Conservation (phyloP, 2,113 vertebrate genomes). For the Cephalopterus ornatus region DNA sequence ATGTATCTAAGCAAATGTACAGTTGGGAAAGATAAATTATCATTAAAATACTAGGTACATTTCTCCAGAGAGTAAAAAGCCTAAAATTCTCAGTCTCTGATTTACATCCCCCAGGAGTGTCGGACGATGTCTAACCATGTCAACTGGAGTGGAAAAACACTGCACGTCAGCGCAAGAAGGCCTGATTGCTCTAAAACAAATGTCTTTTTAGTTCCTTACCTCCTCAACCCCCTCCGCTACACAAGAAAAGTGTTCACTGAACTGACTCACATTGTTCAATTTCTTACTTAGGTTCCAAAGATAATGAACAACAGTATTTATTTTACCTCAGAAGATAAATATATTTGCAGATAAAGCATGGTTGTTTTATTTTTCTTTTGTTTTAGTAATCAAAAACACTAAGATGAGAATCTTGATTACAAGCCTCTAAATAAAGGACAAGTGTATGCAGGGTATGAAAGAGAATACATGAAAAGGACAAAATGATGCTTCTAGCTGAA, state of each 20-base stretch:
- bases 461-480: background rate
- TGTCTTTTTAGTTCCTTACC: background rate
- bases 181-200: slow-evolving; percentile 6
- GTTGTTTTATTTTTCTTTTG: background rate
- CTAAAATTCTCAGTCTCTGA: slow-evolving; percentile 16
- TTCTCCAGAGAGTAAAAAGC: slow-evolving; percentile 25
- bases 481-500: background rate
- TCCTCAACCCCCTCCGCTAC: background rate
- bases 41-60: slow-evolving; percentile 38
- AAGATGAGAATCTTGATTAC: background rate
- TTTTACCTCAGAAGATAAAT: background rate
- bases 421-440: background rate
- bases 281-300: background rate
- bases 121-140: background rate
- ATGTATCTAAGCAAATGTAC: background rate
- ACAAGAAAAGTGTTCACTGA: background rate
- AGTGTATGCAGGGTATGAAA: background rate
- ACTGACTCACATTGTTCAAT: background rate
- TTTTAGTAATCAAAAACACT: background rate
- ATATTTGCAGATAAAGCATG: background rate
- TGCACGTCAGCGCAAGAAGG: slow-evolving; percentile 36
- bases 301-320: background rate
- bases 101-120: slow-evolving; percentile 18
- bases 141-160: slow-evolving; percentile 60
- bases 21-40: slow-evolving; percentile 23